phyloP scores from a whole-genome alignment of 1,140 invertebrate species.

The Euura saliciscinereae region DNA sequence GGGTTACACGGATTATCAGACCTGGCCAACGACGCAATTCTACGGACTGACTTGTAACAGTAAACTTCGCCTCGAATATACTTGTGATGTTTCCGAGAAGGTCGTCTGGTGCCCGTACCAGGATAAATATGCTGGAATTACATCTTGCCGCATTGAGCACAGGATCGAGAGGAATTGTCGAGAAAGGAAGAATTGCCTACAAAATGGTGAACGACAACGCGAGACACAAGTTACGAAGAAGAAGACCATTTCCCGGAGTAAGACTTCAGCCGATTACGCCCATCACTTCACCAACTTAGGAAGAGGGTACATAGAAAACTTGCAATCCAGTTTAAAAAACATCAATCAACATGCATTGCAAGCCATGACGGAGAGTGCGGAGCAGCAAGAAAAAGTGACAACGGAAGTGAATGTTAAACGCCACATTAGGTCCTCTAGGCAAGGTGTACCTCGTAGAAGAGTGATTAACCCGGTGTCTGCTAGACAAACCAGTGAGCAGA shows the following conservation, averaged over 20 bases:
- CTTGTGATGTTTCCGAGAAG: not conserved
- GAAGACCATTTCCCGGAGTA: not conserved
- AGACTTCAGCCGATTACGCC: not conserved
- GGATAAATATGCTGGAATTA: not conserved
- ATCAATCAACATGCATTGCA: not conserved
- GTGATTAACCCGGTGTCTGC: too few relatives aligned
- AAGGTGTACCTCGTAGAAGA: not conserved
- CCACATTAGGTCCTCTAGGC: not conserved
- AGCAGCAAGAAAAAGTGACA: not conserved
- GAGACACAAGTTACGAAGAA: not conserved
- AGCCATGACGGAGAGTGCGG: not conserved
- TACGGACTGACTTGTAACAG: not conserved
- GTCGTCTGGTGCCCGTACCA: not conserved
- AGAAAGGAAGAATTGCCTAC: not conserved
- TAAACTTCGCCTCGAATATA: not conserved
- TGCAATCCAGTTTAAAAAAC: not conserved
- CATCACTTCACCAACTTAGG: not conserved
- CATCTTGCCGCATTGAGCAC: not conserved
- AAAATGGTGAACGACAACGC: not conserved
- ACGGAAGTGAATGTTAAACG: not conserved
- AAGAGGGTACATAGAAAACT: not conserved
- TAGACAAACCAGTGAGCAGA: not conserved
- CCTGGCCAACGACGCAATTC: not conserved
- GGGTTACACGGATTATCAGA: constrained; percentile 18
- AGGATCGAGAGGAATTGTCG: too few relatives aligned